Base-by-base conservation (phyloP, 2,888 invertebrate genomes). In the Ophonus ardosiacus region DNA sequence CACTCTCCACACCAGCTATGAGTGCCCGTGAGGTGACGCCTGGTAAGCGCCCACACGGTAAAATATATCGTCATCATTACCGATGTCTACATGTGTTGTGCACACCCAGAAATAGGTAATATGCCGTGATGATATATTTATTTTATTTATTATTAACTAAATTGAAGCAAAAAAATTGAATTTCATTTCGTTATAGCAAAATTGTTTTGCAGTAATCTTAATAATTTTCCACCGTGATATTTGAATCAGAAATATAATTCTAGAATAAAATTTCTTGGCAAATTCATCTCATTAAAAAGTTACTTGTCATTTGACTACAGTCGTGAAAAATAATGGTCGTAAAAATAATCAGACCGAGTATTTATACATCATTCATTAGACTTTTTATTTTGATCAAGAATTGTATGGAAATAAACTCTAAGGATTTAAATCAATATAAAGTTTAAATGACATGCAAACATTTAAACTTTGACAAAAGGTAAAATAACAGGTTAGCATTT, bases 261-360 rank as follows among this genome's bases (percentile, higher is more conserved):
- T 21, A 63, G 24, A 63, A 57, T 57, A 40, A 76, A 76, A 15
- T 79, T 57, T 51, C 78, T 79, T 79, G 78, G 78, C 78, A 79
- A 17, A 57, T 57, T 79, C 21, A 24, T 57, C 78, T 79, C 78
- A 57, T 79, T 79, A 79, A 79, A 79, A 56, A 18, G 57, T 51
- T 79, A n/a, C 56, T 18, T 79, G 59, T 79, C 78, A 24, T 79
- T 78, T 78, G 78, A 71, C 31, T 68, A 38, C 38, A 24, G n/a
- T 68, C 68, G 68, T 71, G 38, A 71, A 71, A 71, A 38, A 71
- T 71, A 71, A 71, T 40, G n/a, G 43, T n/a, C 4, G 15, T 21
- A 63, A 63, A 63, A 63, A 63, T 21, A 59, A 59, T 59, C 21
- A 13, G 18, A 63, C 10, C 43, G 7, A 51, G 43, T 8, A 51